Percentiles rank a stretch among this genome's conserved stretches.
phyloP scores from a whole-genome alignment of 1,140 invertebrate genomes.

The Portunus trituberculatus region DNA sequence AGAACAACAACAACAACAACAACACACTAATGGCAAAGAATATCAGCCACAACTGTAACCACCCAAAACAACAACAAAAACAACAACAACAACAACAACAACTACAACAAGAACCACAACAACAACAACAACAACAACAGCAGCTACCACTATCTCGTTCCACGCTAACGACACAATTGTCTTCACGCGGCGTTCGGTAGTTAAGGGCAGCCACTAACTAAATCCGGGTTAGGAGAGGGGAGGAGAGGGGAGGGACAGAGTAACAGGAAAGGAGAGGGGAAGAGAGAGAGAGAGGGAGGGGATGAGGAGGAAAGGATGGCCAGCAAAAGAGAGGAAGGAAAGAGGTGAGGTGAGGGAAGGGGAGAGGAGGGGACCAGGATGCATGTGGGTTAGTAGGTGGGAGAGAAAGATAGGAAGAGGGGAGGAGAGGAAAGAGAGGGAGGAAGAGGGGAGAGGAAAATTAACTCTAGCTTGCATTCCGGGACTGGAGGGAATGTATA shows the following conservation, averaged over 20 bases:
- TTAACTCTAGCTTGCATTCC: conserved; percentile 7
- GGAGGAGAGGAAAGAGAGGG: neutral
- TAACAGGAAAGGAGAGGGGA: neutral
- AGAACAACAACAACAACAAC: too few species aligned
- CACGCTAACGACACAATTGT: neutral
- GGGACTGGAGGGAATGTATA: neutral
- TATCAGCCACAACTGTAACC: neutral
- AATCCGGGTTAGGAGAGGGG: neutral
- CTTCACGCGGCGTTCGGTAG: neutral
- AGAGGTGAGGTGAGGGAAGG: too few species aligned
- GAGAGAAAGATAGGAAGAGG: neutral
- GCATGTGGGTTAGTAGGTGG: too few species aligned
- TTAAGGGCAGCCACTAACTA: neutral
- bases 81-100: neutral
- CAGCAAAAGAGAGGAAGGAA: too few species aligned
- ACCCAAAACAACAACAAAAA: neutral
- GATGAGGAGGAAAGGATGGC: too few species aligned
- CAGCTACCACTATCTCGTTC: neutral
- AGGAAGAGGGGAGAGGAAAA: neutral
- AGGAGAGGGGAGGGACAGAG: neutral
- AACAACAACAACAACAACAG: neutral
- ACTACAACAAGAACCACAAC: too few species aligned
- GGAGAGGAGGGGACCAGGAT: too few species aligned
- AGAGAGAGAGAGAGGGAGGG: too few species aligned
- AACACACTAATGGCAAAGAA: too few species aligned